Percentiles rank a stretch among this genome's conserved stretches.
phyloP scores from a whole-genome alignment of 2,113 vertebrate species.

The Mustela lutreola region DNA sequence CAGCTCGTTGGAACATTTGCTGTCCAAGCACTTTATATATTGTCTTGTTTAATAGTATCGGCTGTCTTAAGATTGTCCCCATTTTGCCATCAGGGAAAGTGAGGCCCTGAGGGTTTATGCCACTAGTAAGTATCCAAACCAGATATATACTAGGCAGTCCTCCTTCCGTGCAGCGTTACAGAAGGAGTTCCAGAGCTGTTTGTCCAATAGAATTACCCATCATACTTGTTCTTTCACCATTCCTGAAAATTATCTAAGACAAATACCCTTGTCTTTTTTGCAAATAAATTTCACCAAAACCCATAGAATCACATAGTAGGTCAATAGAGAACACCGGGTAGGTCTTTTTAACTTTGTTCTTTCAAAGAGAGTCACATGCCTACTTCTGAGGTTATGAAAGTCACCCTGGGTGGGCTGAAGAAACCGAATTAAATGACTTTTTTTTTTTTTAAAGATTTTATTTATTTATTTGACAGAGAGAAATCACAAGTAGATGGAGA shows the following conservation, averaged over 20 bases:
- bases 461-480: too few species aligned
- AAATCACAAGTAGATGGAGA: too few species aligned
- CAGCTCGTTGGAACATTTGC: neutral
- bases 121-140: neutral
- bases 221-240: neutral
- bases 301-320: neutral
- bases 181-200: neutral
- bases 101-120: neutral
- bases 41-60: neutral
- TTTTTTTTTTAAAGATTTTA: too few species aligned
- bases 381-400: neutral
- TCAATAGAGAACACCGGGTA: neutral
- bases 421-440: neutral
- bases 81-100: neutral
- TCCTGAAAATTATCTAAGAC: neutral
- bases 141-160: neutral
- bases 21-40: neutral
- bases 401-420: neutral
- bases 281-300: neutral
- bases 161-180: neutral
- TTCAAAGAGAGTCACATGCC: neutral
- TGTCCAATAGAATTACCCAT: neutral
- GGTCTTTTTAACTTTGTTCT: neutral
- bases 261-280: neutral
- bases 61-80: neutral